Base-by-base conservation (phyloP, 2,113 vertebrate genomes). In the Mormoops blainvillei region DNA sequence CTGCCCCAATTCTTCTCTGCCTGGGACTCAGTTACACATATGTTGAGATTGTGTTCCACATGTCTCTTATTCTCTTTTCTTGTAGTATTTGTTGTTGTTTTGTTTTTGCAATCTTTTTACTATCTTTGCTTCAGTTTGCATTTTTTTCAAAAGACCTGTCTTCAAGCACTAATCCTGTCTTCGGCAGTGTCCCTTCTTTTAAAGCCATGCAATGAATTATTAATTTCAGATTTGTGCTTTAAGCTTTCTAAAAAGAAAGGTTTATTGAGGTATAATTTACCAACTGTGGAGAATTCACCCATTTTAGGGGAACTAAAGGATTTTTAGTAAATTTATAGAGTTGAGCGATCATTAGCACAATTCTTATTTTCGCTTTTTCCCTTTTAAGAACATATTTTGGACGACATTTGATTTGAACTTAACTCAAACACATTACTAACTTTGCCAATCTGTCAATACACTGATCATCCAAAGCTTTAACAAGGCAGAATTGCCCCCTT, bases 341-440 rank as follows among this genome's bases (percentile, higher is more conserved):
- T 61, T 89, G 15, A 65, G 11, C 19, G 45, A 52, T 7, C 14
- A 73, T 24, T 52, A 89, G 8, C 65, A 90, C 45, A 61, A 71
- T 38, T 73, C n/a, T 20, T 73, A 63, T 26, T 28, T 73, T 58
- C 48, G 7, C 71, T 63, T 41, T 82, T 65, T 65, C 63, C 43
- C 70, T 43, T 73, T 94, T 56, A 84, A 88, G 41, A 80, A 80
- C 70, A 31, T 63, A 95, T 89, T 95, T 95, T 87, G 73, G 33
- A 80, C 67, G 61, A 83, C 70, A 80, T 88, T 67, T 88, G 73
- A 85, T 58, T 71, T 94, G 84, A 94, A 82, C 67, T 87, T 76
- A 82, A 87, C 83, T 94, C 76, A 93, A 86, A 73, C 20, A 70
- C 50, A 26, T 78, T 33, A 80, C 61, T 48, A 85, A 54, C 15